Percentiles rank a stretch among this genome's conserved stretches.
Evolutionary conservation across 2,888 invertebrate species (phyloP).

Genomic region (Lepeophtheirus nordmannii): DNA sequence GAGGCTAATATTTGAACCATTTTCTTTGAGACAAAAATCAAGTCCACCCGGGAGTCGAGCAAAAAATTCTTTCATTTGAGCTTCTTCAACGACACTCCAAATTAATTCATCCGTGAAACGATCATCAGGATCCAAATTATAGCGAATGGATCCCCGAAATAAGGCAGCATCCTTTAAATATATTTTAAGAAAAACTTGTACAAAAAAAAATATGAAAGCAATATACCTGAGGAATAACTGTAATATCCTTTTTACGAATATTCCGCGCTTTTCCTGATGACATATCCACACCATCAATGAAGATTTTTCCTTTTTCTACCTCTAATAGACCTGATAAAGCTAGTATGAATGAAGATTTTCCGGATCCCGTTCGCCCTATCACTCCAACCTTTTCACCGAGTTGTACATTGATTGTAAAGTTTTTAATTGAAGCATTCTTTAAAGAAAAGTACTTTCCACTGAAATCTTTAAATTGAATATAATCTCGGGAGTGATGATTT

Average conservation of each 20-base stretch:
- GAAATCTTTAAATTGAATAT: background rate
- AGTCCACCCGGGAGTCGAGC: constrained; percentile 30
- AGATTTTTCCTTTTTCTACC: constrained; percentile 50
- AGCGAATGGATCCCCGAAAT: constrained; percentile 42
- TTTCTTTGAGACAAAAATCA: constrained; percentile 17
- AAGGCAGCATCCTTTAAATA: constrained; percentile 41
- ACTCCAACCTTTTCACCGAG: constrained; percentile 47
- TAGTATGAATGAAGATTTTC: constrained; percentile 70
- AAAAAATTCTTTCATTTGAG: constrained; percentile 35
- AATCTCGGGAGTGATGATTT: background rate
- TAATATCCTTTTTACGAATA: constrained; percentile 44
- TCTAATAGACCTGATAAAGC: constrained; percentile 63
- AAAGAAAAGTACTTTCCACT: background rate
- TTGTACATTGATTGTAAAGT: constrained; percentile 19
- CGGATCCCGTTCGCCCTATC: constrained; percentile 76
- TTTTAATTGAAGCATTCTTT: constrained; percentile 1
- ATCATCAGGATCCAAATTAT: constrained; percentile 44
- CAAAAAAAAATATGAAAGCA: background rate
- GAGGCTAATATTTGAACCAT: background rate
- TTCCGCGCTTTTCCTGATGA: constrained; percentile 41
- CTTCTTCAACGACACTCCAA: constrained; percentile 41
- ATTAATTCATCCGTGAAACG: constrained; percentile 38
- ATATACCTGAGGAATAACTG: constrained; percentile 47
- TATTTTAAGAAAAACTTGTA: background rate
- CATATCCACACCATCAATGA: constrained; percentile 69